Percentiles rank a stretch among this genome's conserved stretches.
These are phyloP conservation scores for Oxyruncus cristatus DNA, from an alignment of 2,113 vertebrate genomes.

Conservation along the genomic window DNA sequence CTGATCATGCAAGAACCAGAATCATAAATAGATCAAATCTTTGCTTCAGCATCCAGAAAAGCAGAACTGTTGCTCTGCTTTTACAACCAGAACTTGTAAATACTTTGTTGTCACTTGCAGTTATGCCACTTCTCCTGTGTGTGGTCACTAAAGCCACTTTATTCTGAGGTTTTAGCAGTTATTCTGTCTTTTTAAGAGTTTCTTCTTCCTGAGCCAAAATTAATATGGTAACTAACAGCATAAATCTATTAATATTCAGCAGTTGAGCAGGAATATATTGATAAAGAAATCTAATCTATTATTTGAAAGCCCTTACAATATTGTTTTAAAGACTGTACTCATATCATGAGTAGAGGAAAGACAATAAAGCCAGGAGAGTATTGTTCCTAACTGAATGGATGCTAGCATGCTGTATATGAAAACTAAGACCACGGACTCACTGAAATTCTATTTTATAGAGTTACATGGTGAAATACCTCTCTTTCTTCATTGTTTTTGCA, in stretches of 20 bases:
- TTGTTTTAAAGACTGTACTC: background rate
- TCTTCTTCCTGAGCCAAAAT: background rate
- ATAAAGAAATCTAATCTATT: background rate
- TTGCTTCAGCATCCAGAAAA: conserved; percentile 26
- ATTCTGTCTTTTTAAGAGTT: background rate
- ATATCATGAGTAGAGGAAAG: background rate
- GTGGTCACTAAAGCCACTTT: background rate
- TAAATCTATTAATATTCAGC: background rate
- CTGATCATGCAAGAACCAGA: background rate
- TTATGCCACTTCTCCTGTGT: background rate
- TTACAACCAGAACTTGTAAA: too few species aligned
- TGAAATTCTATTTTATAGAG: background rate
- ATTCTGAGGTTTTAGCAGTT: background rate
- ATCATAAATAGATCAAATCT: conserved; percentile 2
- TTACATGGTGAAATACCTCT: conserved; percentile 8
- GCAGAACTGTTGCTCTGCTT: background rate
- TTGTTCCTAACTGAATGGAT: background rate
- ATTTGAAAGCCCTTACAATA: background rate
- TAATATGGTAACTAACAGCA: background rate
- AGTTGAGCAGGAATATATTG: background rate
- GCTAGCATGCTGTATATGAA: background rate
- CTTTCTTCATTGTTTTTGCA: background rate
- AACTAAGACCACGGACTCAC: background rate
- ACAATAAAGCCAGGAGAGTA: background rate
- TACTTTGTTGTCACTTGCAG: background rate